Conservation (phyloP, 2,888 invertebrate genomes). For the Deilephila elpenor region DNA sequence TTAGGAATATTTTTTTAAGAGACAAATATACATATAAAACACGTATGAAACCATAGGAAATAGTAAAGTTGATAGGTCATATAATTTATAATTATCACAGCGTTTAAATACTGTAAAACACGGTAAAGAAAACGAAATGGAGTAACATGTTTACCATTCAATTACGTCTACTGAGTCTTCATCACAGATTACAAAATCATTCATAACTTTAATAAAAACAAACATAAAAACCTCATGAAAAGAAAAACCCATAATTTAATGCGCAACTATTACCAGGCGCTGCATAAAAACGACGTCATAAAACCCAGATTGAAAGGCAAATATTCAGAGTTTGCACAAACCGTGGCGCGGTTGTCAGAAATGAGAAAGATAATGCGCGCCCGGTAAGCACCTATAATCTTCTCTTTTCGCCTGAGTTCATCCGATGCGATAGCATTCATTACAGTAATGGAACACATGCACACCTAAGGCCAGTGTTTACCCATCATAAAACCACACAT, state of each 20-base stretch:
- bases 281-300: constrained; percentile 20
- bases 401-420: constrained; percentile 22
- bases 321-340: constrained; percentile 17
- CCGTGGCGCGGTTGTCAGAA: constrained; percentile 10
- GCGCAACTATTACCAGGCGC: constrained; percentile 17
- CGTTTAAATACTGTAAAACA: too few species aligned
- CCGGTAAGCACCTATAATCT: constrained; percentile 27
- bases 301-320: constrained; percentile 22
- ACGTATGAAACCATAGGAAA: too few species aligned
- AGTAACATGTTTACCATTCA: too few species aligned
- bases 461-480: constrained; percentile 8
- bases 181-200: not conserved
- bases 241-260: constrained; percentile 20
- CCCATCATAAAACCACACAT: constrained; percentile 13
- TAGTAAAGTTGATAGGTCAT: too few species aligned
- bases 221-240: not conserved
- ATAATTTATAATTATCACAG: too few species aligned
- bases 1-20: too few species aligned
- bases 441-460: constrained; percentile 24
- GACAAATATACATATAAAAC: too few species aligned
- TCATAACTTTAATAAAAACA: not conserved
- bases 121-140: too few species aligned
- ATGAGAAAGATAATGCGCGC: constrained; percentile 21
- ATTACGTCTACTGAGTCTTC: too few species aligned
- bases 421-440: constrained; percentile 26